Base-by-base conservation (phyloP, 30 jellyfish, hydroid and myxozoan genomes). In the Haliclystus octoradiatus region DNA sequence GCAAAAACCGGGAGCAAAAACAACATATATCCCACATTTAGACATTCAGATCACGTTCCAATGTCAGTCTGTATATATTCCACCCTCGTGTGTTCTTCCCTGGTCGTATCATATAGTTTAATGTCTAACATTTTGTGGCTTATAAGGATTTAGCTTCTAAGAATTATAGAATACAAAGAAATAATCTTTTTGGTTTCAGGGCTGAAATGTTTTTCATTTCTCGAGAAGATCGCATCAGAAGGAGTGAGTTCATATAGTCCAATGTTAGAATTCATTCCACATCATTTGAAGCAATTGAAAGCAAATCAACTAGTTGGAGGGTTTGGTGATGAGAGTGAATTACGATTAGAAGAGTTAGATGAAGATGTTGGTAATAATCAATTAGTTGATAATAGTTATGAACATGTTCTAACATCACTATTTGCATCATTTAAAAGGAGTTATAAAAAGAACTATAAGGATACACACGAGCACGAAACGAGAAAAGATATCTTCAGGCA, bases 401-500 rank as follows among this genome's bases (percentile, higher is more conserved):
- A 85, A 52, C 76, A 69, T 22, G 64, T 85, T 34, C 84, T 85
- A 4, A 90, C 77, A 51, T 72, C 32, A 9, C 25, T 85, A 62
- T 85, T 77, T 62, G 49, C 79, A 53, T 76, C 82, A 4, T 85
- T 77, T 49, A 71, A 71, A 52, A 76, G 72, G 24, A 28, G 72
- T 15, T 85, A 77, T 70, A 72, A 76, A 28, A 85, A 85, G 57
- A 66, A 77, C 30, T 85, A 85, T 50, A 66, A 57, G 30, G 74
- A 84, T 26, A 30, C 72, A 9, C 62, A 62, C 26, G 96, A 85
- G 46, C 96, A 85, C 52, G 96, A 76, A 46, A 77, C 71, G 53
- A 71, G 96, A 26, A 85, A 85, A 62, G 79, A 85, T 50, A 85
- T 85, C 25, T 85, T 85, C 69, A 69, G 96, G 62, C 96, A 85